phyloP scores from a whole-genome alignment of 2,888 invertebrate species.

The Lithophane leautieri region DNA sequence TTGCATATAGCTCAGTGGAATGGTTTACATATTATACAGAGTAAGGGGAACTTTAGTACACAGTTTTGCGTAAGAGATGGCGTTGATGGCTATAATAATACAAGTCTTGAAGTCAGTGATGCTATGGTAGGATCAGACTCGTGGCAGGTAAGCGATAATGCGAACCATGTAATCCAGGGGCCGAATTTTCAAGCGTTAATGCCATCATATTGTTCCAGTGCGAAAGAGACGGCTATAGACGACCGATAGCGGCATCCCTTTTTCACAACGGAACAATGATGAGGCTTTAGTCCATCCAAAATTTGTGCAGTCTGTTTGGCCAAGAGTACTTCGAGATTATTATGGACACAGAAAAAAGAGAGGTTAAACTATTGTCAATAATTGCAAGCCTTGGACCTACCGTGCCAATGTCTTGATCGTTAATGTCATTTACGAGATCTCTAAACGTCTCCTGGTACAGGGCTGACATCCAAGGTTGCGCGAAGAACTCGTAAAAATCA shows the following conservation, averaged over 20 bases:
- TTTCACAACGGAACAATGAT: background rate
- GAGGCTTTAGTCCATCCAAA: too few species aligned
- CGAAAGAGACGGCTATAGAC: background rate
- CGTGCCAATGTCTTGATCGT: conserved; percentile 78
- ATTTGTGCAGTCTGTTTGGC: too few species aligned
- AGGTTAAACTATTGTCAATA: background rate
- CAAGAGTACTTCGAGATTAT: background rate
- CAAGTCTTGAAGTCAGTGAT: background rate
- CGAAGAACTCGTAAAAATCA: conserved; percentile 92
- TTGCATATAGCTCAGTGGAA: background rate
- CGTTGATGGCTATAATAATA: background rate
- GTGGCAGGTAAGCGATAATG: too few species aligned
- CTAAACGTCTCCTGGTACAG: conserved; percentile 91
- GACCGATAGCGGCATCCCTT: background rate
- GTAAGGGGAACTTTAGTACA: background rate
- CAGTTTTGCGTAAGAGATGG: conserved; percentile 36
- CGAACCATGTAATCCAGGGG: background rate
- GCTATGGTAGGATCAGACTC: background rate
- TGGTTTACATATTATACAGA: background rate
- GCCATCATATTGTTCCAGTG: background rate
- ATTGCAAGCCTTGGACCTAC: conserved; percentile 63
- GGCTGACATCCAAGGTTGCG: conserved; percentile 92
- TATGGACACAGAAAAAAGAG: background rate
- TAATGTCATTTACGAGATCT: conserved; percentile 80
- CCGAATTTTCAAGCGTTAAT: background rate